A percentile compares a stretch with the other conserved stretches of the same genome.
phyloP scores from a whole-genome alignment of 2,888 invertebrate genomes.

The Stictocephala bisonia region DNA sequence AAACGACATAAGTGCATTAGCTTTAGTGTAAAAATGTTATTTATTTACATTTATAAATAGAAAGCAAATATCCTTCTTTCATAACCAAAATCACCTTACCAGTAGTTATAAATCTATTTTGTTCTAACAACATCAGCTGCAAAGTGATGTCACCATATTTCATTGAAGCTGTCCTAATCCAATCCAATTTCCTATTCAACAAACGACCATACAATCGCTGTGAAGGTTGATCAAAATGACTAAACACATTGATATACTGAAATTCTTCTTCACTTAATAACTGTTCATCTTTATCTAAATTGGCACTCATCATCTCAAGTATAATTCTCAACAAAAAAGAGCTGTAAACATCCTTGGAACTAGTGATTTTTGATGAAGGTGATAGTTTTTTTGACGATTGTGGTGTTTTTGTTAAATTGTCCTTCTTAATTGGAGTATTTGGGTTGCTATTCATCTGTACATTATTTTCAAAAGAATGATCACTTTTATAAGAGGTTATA shows the following conservation, averaged over 20 bases:
- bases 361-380: conserved; percentile 19
- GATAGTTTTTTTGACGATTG: conserved; percentile 8
- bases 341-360: conserved; percentile 21
- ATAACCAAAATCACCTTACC: conserved; percentile 12
- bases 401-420: conserved; percentile 1
- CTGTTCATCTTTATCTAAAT: background rate
- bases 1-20: no score
- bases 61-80: background rate
- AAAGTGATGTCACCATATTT: conserved; percentile 11
- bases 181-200: conserved; percentile 38
- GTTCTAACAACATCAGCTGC: background rate
- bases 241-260: conserved; percentile 3
- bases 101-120: conserved; percentile 33
- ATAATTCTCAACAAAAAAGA: conserved; percentile 19
- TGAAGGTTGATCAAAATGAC: background rate
- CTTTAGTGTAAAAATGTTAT: no score
- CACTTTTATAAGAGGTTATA: no score
- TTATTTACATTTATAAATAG: no score
- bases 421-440: background rate
- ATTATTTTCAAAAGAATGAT: no score
- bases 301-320: background rate
- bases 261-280: conserved; percentile 35
- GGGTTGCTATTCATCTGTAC: no score
- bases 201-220: conserved; percentile 31
- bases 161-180: conserved; percentile 33